Conservation (phyloP, 2,113 vertebrate species). For the Gobio gobio region DNA sequence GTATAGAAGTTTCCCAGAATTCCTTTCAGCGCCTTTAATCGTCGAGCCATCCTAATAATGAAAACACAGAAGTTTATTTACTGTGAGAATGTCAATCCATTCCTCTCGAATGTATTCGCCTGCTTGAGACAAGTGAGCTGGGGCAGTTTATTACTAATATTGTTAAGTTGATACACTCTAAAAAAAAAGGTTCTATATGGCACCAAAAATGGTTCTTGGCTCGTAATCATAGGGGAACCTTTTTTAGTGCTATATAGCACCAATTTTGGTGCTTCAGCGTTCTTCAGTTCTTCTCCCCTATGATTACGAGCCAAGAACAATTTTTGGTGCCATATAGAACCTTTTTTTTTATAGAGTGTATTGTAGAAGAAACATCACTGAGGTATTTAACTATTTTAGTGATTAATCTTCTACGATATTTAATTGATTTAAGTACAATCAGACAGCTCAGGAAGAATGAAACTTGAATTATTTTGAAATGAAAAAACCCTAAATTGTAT, state of each 20-base stretch:
- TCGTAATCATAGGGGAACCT: no score
- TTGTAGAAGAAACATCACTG: neutral
- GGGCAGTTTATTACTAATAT: neutral
- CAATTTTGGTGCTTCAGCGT: no score
- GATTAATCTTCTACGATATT: neutral
- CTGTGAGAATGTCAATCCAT: neutral
- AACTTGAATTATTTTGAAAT: neutral
- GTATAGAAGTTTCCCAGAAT: neutral
- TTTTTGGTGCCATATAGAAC: no score
- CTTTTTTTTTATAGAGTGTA: no score
- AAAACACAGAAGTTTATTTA: slow-evolving; percentile 17
- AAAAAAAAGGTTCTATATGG: no score
- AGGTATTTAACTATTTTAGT: neutral
- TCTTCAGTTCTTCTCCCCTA: no score
- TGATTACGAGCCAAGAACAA: no score
- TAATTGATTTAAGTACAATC: neutral
- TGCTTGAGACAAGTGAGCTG: neutral
- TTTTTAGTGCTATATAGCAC: no score
- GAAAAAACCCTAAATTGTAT: neutral
- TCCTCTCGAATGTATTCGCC: neutral
- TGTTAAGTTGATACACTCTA: neutral
- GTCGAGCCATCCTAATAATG: neutral
- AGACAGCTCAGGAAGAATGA: neutral
- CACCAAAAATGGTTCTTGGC: no score
- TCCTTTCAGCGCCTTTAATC: slow-evolving; percentile 5